phyloP scores from a whole-genome alignment of 2,888 invertebrate species.

The Strigamia maritima region DNA sequence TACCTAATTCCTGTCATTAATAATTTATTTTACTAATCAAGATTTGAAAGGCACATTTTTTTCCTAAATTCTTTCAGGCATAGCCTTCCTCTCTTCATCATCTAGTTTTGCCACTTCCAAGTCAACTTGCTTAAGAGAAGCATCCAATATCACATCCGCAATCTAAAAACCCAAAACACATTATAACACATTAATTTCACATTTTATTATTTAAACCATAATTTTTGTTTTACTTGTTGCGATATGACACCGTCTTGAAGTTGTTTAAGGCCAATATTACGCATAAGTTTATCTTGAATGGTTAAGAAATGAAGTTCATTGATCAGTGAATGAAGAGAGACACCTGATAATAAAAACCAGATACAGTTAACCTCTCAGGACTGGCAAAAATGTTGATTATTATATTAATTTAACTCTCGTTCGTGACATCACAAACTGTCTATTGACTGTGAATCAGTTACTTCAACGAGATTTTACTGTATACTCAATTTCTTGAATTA shows the following conservation, averaged over 20 bases:
- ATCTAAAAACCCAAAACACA: neutral
- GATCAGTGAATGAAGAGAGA: neutral
- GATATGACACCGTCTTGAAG: neutral
- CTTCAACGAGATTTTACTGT: no score
- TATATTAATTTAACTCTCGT: no score
- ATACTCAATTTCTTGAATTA: no score
- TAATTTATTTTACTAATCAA: no score
- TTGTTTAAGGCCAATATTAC: neutral
- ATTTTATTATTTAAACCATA: no score
- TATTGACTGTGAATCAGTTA: no score
- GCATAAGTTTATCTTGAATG: neutral
- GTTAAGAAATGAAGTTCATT: neutral
- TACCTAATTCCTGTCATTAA: no score
- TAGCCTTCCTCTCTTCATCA: neutral
- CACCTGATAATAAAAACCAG: neutral
- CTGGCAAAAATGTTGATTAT: no score
- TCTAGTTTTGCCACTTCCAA: neutral
- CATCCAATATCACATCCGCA: neutral
- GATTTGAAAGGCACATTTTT: no score
- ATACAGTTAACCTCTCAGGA: no score
- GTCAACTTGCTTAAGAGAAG: neutral
- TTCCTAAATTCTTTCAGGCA: neutral
- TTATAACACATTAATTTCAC: neutral
- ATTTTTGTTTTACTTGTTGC: neutral
- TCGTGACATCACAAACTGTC: no score